Evolutionary conservation across 2,113 vertebrate genomes (phyloP).

Genomic region (Regulus satrapa): DNA sequence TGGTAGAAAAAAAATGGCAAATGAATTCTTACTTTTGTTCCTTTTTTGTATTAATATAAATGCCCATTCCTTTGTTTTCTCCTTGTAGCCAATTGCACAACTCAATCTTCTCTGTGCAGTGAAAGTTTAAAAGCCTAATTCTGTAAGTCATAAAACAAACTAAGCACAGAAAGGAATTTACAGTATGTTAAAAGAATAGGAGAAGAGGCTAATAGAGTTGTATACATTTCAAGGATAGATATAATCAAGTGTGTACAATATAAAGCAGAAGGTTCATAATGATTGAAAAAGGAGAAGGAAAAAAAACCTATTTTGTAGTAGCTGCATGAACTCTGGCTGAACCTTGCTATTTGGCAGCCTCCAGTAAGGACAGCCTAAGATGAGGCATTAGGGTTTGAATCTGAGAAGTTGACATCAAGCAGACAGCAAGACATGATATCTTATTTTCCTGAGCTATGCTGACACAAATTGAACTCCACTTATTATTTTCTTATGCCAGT

Average conservation of each 20-base stretch:
- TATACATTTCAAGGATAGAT: slow-evolving; percentile 80
- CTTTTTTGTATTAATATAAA: neutral
- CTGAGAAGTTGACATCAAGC: slow-evolving; percentile 92
- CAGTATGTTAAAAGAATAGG: slow-evolving; percentile 68
- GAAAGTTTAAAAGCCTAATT: slow-evolving; percentile 64
- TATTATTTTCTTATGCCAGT: slow-evolving; percentile 91
- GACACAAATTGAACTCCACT: slow-evolving; percentile 94
- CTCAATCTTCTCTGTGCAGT: slow-evolving; percentile 9
- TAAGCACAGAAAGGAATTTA: slow-evolving; percentile 66
- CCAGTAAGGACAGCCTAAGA: slow-evolving; percentile 81
- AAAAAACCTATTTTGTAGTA: slow-evolving; percentile 81
- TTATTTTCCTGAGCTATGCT: slow-evolving; percentile 94
- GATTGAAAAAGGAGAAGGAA: slow-evolving; percentile 65
- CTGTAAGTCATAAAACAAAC: slow-evolving; percentile 58
- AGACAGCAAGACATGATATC: slow-evolving; percentile 98
- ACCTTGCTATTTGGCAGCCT: slow-evolving; percentile 83
- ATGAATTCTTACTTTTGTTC: neutral
- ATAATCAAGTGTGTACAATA: slow-evolving; percentile 80
- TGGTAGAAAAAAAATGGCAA: neutral
- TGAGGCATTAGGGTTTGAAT: slow-evolving; percentile 89
- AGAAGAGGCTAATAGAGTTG: slow-evolving; percentile 80
- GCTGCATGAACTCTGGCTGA: slow-evolving; percentile 94
- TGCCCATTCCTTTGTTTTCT: slow-evolving; percentile 6
- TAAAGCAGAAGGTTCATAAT: slow-evolving; percentile 81
- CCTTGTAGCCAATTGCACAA: neutral